These are phyloP conservation scores for Oryzias dopingdopingensis DNA, from an alignment of 2,797 vertebrate genomes.

Conservation along the genomic window DNA sequence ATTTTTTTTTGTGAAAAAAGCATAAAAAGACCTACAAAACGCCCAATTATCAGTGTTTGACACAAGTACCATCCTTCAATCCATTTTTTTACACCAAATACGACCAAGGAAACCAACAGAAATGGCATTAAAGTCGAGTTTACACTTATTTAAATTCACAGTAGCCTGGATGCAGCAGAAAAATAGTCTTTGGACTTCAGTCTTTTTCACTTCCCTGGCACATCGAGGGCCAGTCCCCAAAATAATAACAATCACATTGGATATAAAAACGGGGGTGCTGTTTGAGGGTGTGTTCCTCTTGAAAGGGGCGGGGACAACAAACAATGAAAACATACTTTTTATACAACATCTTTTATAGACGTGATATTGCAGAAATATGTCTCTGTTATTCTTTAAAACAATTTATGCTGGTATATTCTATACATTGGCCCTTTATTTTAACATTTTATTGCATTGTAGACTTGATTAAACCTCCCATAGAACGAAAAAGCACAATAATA, in stretches of 20 bases:
- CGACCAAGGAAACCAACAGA: slow-evolving; percentile 69
- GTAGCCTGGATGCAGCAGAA: slow-evolving; percentile 98
- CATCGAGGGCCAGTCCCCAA: slow-evolving; percentile 77
- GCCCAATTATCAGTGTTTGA: slow-evolving; percentile 60
- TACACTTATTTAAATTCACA: slow-evolving; percentile 95
- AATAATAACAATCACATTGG: slow-evolving; percentile 67
- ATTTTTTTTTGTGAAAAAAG: slow-evolving; percentile 15
- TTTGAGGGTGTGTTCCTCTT: slow-evolving; percentile 74
- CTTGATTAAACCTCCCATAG: slow-evolving; percentile 62
- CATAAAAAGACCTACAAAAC: slow-evolving; percentile 63
- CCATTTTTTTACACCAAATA: slow-evolving; percentile 58
- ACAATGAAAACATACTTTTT: slow-evolving; percentile 81
- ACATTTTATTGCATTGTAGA: slow-evolving; percentile 96
- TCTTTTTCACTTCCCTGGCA: slow-evolving; percentile 79
- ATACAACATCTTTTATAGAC: slow-evolving; percentile 86
- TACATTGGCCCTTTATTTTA: slow-evolving; percentile 91
- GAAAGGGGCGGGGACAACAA: slow-evolving; percentile 39
- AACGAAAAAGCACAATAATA: slow-evolving; percentile 71
- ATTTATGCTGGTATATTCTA: slow-evolving; percentile 96
- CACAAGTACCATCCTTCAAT: slow-evolving; percentile 53
- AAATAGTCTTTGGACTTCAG: slow-evolving; percentile 98
- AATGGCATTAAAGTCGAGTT: slow-evolving; percentile 82
- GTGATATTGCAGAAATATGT: slow-evolving; percentile 93
- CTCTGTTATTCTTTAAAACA: slow-evolving; percentile 79
- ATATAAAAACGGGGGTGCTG: slow-evolving; percentile 54